Evolutionary conservation across 2,113 vertebrate genomes (phyloP).

Genomic region (Patagioenas fasciata): DNA sequence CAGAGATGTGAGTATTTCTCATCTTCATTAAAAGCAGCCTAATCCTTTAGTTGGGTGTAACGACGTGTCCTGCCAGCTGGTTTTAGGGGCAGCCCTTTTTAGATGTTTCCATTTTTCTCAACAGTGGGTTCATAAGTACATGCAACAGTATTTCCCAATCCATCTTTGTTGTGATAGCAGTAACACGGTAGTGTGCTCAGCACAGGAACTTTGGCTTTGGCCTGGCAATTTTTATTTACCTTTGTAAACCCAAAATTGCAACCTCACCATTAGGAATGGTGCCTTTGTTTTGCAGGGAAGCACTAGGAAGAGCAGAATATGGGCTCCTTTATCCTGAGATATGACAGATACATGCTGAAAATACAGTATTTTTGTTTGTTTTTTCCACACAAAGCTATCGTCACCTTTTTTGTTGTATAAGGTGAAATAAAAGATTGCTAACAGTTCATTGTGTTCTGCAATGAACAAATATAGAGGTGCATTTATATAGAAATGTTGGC

Average conservation of each 20-base stretch:
- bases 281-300: conserved; percentile 17
- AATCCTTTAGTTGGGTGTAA: not conserved
- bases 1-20: not conserved
- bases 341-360: not conserved
- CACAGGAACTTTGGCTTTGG: not conserved
- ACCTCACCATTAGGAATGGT: not conserved
- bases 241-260: not conserved
- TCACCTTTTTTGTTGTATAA: not conserved
- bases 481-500: not conserved
- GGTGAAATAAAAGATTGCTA: not conserved
- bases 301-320: not conserved
- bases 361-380: not conserved
- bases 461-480: not conserved
- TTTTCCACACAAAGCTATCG: not conserved
- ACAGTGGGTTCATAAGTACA: not conserved
- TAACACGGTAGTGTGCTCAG: not conserved
- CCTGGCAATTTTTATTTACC: not conserved
- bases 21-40: not conserved
- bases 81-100: not conserved
- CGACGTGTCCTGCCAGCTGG: not conserved
- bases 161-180: not conserved
- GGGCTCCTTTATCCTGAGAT: not conserved
- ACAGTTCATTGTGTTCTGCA: not conserved
- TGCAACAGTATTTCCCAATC: not conserved
- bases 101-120: not conserved